phyloP scores from a whole-genome alignment of 2,113 vertebrate genomes.

The Ceyx melanurus region DNA sequence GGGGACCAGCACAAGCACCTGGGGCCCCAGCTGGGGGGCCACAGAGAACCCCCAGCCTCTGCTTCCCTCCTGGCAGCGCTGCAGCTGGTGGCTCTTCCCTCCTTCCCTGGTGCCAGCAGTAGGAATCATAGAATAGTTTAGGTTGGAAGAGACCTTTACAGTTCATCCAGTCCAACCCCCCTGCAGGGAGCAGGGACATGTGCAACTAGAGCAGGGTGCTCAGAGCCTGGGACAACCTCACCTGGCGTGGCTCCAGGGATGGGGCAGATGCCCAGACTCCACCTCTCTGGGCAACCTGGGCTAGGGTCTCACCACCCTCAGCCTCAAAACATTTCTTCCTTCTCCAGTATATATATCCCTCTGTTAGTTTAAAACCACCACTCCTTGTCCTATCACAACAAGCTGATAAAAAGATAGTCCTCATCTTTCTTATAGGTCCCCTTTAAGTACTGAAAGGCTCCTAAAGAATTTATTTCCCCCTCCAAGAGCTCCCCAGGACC shows the following conservation, averaged over 20 bases:
- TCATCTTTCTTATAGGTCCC: not conserved
- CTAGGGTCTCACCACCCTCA: not conserved
- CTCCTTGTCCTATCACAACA: not conserved
- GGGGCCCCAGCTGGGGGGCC: not conserved
- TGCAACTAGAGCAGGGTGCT: not conserved
- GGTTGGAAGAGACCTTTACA: not conserved
- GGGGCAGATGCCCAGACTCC: not conserved
- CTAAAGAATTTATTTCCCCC: not conserved
- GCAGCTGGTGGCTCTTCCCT: accelerated
- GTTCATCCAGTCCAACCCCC: not conserved
- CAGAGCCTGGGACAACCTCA: not conserved
- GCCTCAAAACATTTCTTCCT: not conserved
- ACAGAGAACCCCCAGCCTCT: not conserved
- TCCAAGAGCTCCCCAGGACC: accelerated
- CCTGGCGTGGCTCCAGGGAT: not conserved
- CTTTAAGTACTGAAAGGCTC: not conserved
- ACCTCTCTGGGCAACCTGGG: not conserved
- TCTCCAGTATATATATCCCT: not conserved
- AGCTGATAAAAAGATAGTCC: not conserved
- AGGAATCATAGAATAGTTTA: not conserved
- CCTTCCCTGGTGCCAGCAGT: accelerated
- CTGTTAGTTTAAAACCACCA: not conserved
- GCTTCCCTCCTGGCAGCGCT: not conserved
- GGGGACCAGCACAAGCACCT: not conserved
- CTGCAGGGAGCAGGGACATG: not conserved